Evolutionary conservation across 2,888 invertebrate species (phyloP).

Genomic region (Antitype chi): DNA sequence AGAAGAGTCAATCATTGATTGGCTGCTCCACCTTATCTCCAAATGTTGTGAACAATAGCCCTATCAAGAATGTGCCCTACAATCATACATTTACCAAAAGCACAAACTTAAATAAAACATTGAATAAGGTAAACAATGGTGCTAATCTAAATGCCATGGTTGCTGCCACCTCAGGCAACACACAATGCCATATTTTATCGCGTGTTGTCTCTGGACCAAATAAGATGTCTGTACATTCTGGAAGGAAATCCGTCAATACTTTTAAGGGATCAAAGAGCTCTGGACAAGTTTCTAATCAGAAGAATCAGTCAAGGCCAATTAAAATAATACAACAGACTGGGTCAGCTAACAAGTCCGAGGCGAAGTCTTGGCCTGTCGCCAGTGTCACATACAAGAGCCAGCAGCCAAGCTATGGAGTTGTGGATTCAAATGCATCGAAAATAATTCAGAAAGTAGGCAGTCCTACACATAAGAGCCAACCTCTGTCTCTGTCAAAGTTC

Average conservation of each 20-base stretch:
- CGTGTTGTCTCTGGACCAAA: conserved; percentile 88
- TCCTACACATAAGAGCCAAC: conserved; percentile 82
- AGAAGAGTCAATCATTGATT: conserved; percentile 85
- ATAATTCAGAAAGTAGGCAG: conserved; percentile 88
- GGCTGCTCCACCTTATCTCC: conserved; percentile 83
- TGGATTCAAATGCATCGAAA: conserved; percentile 84
- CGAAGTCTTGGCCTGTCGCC: conserved; percentile 85
- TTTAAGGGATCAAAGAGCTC: conserved; percentile 84
- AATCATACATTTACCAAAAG: conserved; percentile 85
- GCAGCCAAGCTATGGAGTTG: conserved; percentile 79
- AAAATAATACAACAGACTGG: conserved; percentile 90
- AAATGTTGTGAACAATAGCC: conserved; percentile 82
- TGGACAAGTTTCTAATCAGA: conserved; percentile 79
- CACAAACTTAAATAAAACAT: conserved; percentile 84
- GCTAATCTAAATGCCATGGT: conserved; percentile 87
- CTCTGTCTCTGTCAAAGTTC: conserved; percentile 80
- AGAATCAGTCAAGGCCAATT: conserved; percentile 88
- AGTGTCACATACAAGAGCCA: conserved; percentile 85
- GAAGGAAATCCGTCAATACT: conserved; percentile 84
- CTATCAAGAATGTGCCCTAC: conserved; percentile 86
- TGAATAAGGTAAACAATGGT: conserved; percentile 87
- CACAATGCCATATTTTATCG: conserved; percentile 88
- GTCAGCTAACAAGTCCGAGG: conserved; percentile 82
- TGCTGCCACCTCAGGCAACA: conserved; percentile 83
- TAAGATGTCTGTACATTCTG: conserved; percentile 88